Conservation (phyloP, 2,888 invertebrate species). For the Microchrysa polita region DNA sequence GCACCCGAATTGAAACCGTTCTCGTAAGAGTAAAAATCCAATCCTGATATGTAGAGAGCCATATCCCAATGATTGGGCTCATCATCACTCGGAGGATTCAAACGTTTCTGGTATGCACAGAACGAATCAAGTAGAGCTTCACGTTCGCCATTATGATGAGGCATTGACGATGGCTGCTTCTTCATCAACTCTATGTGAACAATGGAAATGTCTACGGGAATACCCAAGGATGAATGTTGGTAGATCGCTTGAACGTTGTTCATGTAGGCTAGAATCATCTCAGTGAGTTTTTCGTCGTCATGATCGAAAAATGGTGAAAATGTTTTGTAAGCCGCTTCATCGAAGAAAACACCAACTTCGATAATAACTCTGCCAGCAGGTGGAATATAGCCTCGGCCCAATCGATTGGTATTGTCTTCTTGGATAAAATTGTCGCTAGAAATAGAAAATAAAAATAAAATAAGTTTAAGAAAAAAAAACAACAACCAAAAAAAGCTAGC, state of each 20-base stretch:
- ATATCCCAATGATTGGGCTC: constrained; percentile 84
- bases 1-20: constrained; percentile 75
- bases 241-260: constrained; percentile 84
- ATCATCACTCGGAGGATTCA: constrained; percentile 74
- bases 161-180: constrained; percentile 71
- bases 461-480: too few relatives aligned
- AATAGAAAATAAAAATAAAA: too few relatives aligned
- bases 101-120: constrained; percentile 74
- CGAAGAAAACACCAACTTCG: constrained; percentile 79
- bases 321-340: constrained; percentile 76
- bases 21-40: constrained; percentile 65
- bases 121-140: constrained; percentile 76
- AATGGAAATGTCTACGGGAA: constrained; percentile 72
- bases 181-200: constrained; percentile 77
- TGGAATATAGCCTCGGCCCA: background rate
- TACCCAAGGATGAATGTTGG: constrained; percentile 77
- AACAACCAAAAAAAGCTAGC: too few relatives aligned
- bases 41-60: constrained; percentile 80
- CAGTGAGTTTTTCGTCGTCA: constrained; percentile 72
- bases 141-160: constrained; percentile 74
- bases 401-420: background rate
- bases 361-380: constrained; percentile 55
- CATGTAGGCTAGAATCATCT: constrained; percentile 81
- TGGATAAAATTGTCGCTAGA: background rate
- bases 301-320: constrained; percentile 75